Conservation (phyloP, 1,140 invertebrate genomes). For the Ceratina japonica region DNA sequence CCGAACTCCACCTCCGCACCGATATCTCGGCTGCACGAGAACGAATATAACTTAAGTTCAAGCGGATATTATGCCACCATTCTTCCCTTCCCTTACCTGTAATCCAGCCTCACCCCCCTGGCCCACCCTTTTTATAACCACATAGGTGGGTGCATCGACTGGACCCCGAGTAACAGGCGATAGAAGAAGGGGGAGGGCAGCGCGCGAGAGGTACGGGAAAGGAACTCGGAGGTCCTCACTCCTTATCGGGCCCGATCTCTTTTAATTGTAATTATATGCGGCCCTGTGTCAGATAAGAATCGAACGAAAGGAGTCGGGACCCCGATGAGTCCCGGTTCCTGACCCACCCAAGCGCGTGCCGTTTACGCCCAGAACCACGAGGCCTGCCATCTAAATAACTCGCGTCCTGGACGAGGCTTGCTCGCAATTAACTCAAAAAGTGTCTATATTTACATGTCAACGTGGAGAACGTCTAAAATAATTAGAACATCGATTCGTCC, state of each 20-base stretch:
- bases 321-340: conserved; percentile 48
- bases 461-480: no score
- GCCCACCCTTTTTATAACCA: conserved; percentile 67
- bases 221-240: conserved; percentile 42
- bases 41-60: conserved; percentile 78
- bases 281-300: conserved; percentile 74
- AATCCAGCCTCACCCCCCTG: conserved; percentile 58
- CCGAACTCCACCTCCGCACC: conserved; percentile 78
- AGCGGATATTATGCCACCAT: conserved; percentile 79
- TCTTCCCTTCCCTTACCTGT: conserved; percentile 69
- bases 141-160: conserved; percentile 66
- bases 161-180: conserved; percentile 53
- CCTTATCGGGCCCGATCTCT: conserved; percentile 76
- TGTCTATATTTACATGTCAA: no score
- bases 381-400: conserved; percentile 49
- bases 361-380: conserved; percentile 73
- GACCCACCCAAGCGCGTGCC: conserved; percentile 78
- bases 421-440: not conserved
- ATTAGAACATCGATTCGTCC: no score
- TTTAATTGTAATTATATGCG: conserved; percentile 80
- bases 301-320: conserved; percentile 60
- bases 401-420: conserved; percentile 46
- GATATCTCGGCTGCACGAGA: conserved; percentile 70
- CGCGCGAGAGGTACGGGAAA: not conserved
- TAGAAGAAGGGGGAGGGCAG: conserved; percentile 37